Evolutionary conservation across 2,797 vertebrate species (phyloP).

Genomic region (Iguana delicatissima): DNA sequence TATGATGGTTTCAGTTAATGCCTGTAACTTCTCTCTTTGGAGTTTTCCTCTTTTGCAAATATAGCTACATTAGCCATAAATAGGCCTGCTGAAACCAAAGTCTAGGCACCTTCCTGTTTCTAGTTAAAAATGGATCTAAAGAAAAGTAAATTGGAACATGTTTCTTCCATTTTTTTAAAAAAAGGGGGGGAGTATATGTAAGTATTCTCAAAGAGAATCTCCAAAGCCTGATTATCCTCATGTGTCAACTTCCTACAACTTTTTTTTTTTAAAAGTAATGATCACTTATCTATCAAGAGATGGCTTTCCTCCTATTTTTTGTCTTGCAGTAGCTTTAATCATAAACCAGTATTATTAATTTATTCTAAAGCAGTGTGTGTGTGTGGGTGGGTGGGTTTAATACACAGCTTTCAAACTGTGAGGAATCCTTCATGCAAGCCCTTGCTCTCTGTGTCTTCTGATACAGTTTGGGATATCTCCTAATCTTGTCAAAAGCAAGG

Average conservation of each 20-base stretch:
- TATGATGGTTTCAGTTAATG: conserved; percentile 45
- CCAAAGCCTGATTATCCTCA: conserved; percentile 31
- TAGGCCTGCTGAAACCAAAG: conserved; percentile 40
- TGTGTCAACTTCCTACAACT: no score
- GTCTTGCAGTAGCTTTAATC: neutral
- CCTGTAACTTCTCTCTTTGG: conserved; percentile 22
- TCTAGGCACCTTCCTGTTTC: conserved; percentile 51
- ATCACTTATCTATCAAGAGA: conserved; percentile 46
- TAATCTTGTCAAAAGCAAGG: no score
- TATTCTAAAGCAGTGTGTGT: neutral
- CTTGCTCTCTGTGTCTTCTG: no score
- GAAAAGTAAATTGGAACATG: conserved; percentile 54
- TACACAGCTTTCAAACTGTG: neutral
- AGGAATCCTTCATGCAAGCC: neutral
- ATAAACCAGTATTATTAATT: conserved; percentile 11
- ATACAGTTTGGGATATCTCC: no score
- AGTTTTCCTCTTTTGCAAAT: conserved; percentile 11
- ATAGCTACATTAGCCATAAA: conserved; percentile 28
- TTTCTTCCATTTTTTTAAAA: conserved; percentile 47
- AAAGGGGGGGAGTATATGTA: conserved; percentile 22
- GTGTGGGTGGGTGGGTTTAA: neutral
- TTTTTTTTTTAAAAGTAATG: conserved; percentile 29
- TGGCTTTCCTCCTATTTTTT: conserved; percentile 29
- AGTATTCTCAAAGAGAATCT: conserved; percentile 40
- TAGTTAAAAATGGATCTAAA: conserved; percentile 18